A percentile compares a stretch with the other conserved stretches of the same genome.
Conservation (phyloP, 2,797 vertebrate species). For the Delichon dasypus region DNA sequence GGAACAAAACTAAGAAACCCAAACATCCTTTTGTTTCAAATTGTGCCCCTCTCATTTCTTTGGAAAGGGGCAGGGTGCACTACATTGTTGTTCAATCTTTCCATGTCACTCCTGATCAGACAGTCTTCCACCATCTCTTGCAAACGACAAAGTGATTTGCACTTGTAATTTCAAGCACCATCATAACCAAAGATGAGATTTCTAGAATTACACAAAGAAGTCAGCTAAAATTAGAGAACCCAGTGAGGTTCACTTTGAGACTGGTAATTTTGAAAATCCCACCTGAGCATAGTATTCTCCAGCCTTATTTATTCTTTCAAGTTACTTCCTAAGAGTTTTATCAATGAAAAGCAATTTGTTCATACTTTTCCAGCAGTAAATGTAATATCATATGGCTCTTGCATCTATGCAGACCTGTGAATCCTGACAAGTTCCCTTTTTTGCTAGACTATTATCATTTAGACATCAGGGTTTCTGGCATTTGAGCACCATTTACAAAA, state of each 20-base stretch:
- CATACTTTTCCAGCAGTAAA: neutral
- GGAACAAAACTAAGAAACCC: neutral
- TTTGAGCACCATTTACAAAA: neutral
- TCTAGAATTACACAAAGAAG: neutral
- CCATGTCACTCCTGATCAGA: neutral
- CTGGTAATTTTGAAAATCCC: neutral
- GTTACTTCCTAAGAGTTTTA: neutral
- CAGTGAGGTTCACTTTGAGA: neutral
- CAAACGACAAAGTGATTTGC: neutral
- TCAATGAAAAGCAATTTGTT: neutral
- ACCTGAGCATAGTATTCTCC: neutral
- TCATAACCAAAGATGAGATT: neutral
- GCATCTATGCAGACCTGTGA: neutral
- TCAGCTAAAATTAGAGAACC: neutral
- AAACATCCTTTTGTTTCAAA: neutral
- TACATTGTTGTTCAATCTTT: neutral
- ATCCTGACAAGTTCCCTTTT: neutral
- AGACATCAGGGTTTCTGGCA: neutral
- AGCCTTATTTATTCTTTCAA: neutral
- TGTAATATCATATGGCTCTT: neutral
- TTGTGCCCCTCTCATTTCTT: neutral
- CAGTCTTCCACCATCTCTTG: neutral
- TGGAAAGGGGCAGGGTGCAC: neutral
- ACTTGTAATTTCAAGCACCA: neutral
- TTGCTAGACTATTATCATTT: neutral